Base-by-base conservation (phyloP, 2,113 vertebrate species). In the Cariama cristata region DNA sequence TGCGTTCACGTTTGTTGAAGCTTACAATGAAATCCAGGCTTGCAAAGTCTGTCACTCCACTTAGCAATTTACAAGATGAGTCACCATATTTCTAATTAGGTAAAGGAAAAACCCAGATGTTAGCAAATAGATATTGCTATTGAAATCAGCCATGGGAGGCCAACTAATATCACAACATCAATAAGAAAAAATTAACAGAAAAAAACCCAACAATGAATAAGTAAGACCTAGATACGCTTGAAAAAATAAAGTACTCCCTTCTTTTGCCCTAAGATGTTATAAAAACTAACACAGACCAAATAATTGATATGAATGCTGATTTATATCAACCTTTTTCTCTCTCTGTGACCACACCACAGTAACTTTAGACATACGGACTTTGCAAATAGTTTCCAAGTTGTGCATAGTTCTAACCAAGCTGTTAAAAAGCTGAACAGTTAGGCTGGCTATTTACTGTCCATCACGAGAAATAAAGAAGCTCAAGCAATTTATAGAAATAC, bases 311-410 rank as follows among this genome's bases (percentile, higher is more conserved):
- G 66, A 85, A 90, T 81, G n/a, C 21, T 90, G 60, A 74, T 80
- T 63, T 86, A 52, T 73, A 71, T 24, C 76, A 71, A 28, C 22
- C 45, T 63, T 55, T 77, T 76, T 90, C 49, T 93, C 19, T 72
- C 32, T 68, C 13, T 59, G 21, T 52, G 85, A 82, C 20, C 30
- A 82, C 33, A 85, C 9, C 24, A 32, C 30, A 69, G 8, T 63
- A 87, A 63, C 35, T 85, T 75, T 10, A 83, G 62, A 83, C 50
- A 75, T n/a, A 55, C 1, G 11, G 72, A 79, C 47, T 93, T 91
- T 69, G 63, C 67, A 94, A 94, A 90, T 62, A 42, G 32, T 71
- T 74, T 86, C 56, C 85, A 94, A 95, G 32, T 20, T 93, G 45
- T 77, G 42, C 3, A 1, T 59, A 35, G 14, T 52, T 85, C 58